A percentile compares a stretch with the other conserved stretches of the same genome.
phyloP scores from a whole-genome alignment of 1,140 invertebrate genomes.

The Conopomorpha cramerella region DNA sequence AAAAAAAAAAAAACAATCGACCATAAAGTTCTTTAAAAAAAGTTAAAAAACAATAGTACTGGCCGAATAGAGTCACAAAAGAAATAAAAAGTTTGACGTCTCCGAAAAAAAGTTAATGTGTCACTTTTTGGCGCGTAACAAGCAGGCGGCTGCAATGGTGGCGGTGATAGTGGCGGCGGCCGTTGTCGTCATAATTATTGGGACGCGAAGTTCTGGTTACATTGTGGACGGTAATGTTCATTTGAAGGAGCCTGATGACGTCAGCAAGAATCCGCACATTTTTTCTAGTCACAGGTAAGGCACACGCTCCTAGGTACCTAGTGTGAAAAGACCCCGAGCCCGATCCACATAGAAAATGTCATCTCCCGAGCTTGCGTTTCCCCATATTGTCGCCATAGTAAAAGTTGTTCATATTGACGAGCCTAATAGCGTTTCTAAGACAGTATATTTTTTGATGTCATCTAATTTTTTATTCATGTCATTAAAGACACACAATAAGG shows the following conservation, averaged over 20 bases:
- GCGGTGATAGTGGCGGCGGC: slow-evolving; percentile 26
- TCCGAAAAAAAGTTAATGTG: slow-evolving; percentile 26
- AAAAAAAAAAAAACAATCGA: neutral
- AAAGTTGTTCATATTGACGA: too few relatives aligned
- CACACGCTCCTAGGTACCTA: too few relatives aligned
- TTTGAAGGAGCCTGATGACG: slow-evolving; percentile 27
- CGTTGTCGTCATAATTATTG: slow-evolving; percentile 29
- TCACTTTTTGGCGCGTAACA: slow-evolving; percentile 41
- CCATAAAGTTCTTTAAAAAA: slow-evolving; percentile 1
- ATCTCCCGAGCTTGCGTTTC: too few relatives aligned
- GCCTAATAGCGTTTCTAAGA: too few relatives aligned
- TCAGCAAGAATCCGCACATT: slow-evolving; percentile 30
- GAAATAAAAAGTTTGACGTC: neutral
- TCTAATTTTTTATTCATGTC: too few relatives aligned
- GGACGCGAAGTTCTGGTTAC: slow-evolving; percentile 27
- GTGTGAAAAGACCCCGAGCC: too few relatives aligned
- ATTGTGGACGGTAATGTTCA: slow-evolving; percentile 11
- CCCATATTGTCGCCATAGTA: too few relatives aligned
- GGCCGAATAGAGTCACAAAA: neutral
- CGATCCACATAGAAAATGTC: too few relatives aligned
- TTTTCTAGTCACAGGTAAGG: slow-evolving; percentile 48
- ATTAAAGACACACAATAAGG: too few relatives aligned
- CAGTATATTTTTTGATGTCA: too few relatives aligned
- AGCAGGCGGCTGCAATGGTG: slow-evolving; percentile 38
- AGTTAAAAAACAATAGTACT: too few relatives aligned